Evolutionary conservation across 2,888 invertebrate genomes (phyloP), one percentile per base, ranked within the genome.

Genomic region (Tetrapedia diversipes): DNA sequence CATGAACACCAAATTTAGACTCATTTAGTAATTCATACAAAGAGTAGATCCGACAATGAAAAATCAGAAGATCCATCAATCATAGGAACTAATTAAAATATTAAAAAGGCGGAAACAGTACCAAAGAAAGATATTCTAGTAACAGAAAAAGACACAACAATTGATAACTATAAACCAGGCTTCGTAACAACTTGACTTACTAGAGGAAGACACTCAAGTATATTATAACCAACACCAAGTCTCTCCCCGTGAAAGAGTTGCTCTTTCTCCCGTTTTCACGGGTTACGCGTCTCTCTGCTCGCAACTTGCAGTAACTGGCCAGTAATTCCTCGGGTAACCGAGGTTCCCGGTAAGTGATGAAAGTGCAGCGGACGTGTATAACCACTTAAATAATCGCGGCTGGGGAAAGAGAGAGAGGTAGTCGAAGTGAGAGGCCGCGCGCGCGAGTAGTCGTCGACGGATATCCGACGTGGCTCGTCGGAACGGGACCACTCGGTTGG

Each of bases 321-420:
- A 77, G 82, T 83, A 79, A 82, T 79, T 74, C n/a, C 68, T 66
- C 77, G 75, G 24, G 82, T 82, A 82, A 82, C 77, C 76, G 63
- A 41, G n/a, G n/a, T n/a, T 29, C 1, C 69, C 16, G 75, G 61
- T 64, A 59, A 64, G 68, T 83, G 86, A 87, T 80, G 86, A 87
- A 87, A 87, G 87, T 86, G 79, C 82, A 67, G 73, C 79, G 80
- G 79, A 83, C 81, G 79, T n/a, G n/a, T 82, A 84, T 82, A 79
- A 83, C 78, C 85, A 84, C 85, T 86, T 87, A 80, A 82, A 80
- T 87, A 87, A 87, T 87, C 87, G 82, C 72, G 74, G 65, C 60
- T 74, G 77, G 78, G 77, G 85, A 82, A 81, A 83, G 81, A 82
- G 76, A 77, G 78, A 78, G 85, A 82, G 81, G 82, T 81, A 82